These are phyloP conservation scores for Drosophila tristis DNA, from an alignment of 1,140 invertebrate species.

Conservation along the genomic window DNA sequence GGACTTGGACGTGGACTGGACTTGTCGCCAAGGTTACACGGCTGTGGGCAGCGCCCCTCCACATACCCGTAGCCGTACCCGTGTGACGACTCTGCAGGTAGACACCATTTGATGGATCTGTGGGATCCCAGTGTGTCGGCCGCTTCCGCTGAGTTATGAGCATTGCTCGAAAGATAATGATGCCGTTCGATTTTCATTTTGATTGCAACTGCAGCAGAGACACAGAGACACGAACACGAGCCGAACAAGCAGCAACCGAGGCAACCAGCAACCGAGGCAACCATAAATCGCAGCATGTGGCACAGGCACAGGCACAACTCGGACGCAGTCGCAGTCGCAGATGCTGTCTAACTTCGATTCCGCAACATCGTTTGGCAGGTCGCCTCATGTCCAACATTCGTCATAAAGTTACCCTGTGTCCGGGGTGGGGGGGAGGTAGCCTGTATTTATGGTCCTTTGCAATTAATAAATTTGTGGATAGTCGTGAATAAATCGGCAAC, in stretches of 20 bases:
- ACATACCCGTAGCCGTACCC: too few relatives aligned
- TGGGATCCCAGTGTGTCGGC: too few relatives aligned
- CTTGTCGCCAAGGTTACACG: conserved; percentile 52
- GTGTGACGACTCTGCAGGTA: background rate
- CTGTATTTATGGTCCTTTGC: conserved; percentile 62
- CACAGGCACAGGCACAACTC: conserved; percentile 5
- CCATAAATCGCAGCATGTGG: conserved; percentile 63
- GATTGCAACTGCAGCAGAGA: conserved; percentile 37
- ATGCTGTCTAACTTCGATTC: too few relatives aligned
- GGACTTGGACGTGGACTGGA: conserved; percentile 6
- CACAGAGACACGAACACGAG: background rate
- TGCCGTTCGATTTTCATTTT: conserved; percentile 48
- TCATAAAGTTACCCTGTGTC: conserved; percentile 64
- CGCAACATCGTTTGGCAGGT: too few relatives aligned
- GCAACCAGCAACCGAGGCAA: conserved; percentile 8
- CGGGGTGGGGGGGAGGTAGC: too few relatives aligned
- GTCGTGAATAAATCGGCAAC: conserved; percentile 63
- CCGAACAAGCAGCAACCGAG: background rate
- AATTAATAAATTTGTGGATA: conserved; percentile 82
- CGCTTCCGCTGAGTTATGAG: conserved; percentile 60
- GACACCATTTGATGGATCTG: conserved; percentile 13
- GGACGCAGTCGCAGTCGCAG: too few relatives aligned
- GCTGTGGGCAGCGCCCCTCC: too few relatives aligned
- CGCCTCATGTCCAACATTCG: conserved; percentile 48
- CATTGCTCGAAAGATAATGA: conserved; percentile 69